A percentile compares a stretch with the other conserved stretches of the same genome.
These are phyloP conservation scores for Siniperca knerii DNA, from an alignment of 2,113 vertebrate species.

Conservation along the genomic window DNA sequence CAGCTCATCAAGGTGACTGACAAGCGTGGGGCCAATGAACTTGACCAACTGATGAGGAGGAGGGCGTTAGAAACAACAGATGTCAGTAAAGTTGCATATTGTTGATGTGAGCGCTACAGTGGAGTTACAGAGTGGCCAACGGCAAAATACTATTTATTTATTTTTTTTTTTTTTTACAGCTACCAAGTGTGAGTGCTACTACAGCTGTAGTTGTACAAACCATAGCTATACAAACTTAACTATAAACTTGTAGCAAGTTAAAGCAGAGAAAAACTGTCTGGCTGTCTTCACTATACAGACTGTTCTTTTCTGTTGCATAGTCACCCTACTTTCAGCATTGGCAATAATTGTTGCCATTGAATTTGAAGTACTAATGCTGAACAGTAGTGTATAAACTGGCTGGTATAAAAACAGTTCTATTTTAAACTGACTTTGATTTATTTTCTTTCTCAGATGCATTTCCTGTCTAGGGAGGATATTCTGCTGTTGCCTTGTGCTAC, in stretches of 20 bases:
- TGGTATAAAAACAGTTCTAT: too few relatives aligned
- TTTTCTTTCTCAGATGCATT: too few relatives aligned
- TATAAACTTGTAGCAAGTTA: too few relatives aligned
- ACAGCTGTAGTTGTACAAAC: not conserved
- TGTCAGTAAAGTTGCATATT: not conserved
- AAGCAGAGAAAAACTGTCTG: too few relatives aligned
- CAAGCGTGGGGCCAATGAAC: not conserved
- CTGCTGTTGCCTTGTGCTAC: too few relatives aligned
- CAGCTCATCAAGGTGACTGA: slow-evolving; percentile 6
- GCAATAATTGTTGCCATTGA: too few relatives aligned
- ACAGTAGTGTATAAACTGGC: too few relatives aligned
- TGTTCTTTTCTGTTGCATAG: not conserved
- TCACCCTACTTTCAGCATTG: not conserved
- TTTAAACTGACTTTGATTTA: too few relatives aligned
- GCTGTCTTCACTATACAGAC: not conserved
- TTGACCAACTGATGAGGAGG: not conserved
- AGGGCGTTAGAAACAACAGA: not conserved
- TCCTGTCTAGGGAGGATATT: too few relatives aligned
- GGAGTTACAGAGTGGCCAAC: not conserved
- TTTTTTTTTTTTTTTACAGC: not conserved
- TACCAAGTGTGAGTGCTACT: not conserved
- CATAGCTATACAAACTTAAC: too few relatives aligned
- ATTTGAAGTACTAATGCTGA: too few relatives aligned
- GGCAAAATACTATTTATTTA: not conserved
- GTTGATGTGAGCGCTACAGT: not conserved